These are phyloP conservation scores for Entomyzon cyanotis DNA, from an alignment of 2,113 vertebrate species.

Conservation along the genomic window DNA sequence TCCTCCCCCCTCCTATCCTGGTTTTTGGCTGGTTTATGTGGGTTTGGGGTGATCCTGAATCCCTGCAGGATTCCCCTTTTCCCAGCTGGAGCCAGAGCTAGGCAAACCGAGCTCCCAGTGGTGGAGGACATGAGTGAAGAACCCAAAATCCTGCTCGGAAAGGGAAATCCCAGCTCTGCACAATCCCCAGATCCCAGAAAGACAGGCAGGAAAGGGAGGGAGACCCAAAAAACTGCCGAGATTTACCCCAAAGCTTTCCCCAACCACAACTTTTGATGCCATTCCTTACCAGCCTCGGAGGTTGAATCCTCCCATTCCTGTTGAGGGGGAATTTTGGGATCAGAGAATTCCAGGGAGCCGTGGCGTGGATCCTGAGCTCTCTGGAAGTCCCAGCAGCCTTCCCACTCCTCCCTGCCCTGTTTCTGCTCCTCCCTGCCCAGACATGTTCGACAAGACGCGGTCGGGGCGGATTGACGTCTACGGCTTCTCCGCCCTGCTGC, in stretches of 20 bases:
- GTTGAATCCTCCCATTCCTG: rapidly evolving
- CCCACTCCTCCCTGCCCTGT: not conserved
- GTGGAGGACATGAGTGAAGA: rapidly evolving
- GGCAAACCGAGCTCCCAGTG: rapidly evolving
- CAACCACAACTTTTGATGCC: rapidly evolving
- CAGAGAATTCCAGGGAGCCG: rapidly evolving
- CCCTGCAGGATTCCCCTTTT: not conserved
- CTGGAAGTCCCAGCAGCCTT: not conserved
- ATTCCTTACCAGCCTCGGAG: rapidly evolving
- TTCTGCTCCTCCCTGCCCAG: conserved; percentile 58
- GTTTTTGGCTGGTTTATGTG: rapidly evolving
- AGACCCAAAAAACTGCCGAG: not conserved
- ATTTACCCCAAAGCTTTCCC: not conserved
- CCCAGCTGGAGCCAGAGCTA: not conserved
- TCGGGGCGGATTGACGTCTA: conserved; percentile 86
- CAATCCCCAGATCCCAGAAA: not conserved
- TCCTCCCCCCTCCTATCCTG: not conserved
- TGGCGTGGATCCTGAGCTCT: not conserved
- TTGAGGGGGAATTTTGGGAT: not conserved
- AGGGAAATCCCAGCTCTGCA: not conserved
- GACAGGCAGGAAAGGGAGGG: not conserved
- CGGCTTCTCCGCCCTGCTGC: conserved; percentile 89
- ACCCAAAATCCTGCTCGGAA: not conserved
- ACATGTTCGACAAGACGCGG: conserved; percentile 93
- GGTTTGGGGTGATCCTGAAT: not conserved